phyloP scores from a whole-genome alignment of 2,113 vertebrate species.

The Caloenas nicobarica region DNA sequence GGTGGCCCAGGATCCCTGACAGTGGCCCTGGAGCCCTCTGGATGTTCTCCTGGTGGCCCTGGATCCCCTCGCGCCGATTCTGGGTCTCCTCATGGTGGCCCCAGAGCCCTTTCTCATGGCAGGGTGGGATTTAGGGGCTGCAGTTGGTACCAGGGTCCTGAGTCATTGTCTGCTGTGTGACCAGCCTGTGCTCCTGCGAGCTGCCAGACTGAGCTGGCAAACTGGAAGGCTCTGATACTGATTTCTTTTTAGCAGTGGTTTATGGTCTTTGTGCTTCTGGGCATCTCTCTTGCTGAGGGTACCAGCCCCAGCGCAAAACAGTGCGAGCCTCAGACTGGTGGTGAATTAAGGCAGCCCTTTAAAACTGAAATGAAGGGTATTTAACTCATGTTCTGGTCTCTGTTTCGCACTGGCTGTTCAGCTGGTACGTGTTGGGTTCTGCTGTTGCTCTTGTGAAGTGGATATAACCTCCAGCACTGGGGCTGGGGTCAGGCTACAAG shows the following conservation, averaged over 20 bases:
- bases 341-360: background rate
- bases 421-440: background rate
- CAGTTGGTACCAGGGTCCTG: background rate
- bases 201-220: background rate
- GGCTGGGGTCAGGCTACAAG: background rate
- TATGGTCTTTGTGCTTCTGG: background rate
- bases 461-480: background rate
- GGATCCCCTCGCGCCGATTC: background rate
- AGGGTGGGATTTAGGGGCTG: background rate
- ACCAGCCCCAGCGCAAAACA: background rate
- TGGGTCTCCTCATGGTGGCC: background rate
- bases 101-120: background rate
- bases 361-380: background rate
- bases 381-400: background rate
- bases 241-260: background rate
- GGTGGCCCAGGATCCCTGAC: no score
- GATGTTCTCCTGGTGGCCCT: background rate
- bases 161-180: background rate
- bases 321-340: background rate
- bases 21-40: no score
- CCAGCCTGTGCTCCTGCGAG: background rate
- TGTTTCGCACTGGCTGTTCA: background rate
- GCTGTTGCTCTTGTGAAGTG: background rate
- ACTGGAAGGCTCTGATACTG: background rate
- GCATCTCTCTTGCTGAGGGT: background rate